These are phyloP conservation scores for Charina bottae DNA, from an alignment of 2,113 vertebrate genomes.

Conservation along the genomic window DNA sequence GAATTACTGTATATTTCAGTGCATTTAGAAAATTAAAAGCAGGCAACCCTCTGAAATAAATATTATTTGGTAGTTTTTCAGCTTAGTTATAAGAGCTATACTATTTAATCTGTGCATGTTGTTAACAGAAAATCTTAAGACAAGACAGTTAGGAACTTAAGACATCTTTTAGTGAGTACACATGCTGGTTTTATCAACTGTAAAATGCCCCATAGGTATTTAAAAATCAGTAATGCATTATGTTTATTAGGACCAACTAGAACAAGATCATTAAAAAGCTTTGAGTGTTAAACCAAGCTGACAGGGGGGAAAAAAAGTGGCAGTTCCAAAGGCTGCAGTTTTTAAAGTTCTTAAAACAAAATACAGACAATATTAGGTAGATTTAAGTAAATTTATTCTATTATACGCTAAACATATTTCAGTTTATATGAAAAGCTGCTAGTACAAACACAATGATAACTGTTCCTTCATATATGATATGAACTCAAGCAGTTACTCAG, in stretches of 20 bases:
- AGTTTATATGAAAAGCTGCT: background rate
- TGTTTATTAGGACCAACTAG: background rate
- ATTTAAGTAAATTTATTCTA: background rate
- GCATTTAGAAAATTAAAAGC: slow-evolving; percentile 16
- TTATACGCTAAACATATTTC: background rate
- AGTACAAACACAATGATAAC: background rate
- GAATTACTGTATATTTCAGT: slow-evolving; percentile 23
- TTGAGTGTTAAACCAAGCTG: background rate
- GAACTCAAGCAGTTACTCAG: background rate
- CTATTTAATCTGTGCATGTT: background rate
- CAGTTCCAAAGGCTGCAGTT: background rate
- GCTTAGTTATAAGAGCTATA: background rate
- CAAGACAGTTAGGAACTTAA: background rate
- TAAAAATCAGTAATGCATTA: background rate
- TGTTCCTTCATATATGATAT: background rate
- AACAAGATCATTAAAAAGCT: background rate
- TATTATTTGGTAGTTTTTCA: background rate
- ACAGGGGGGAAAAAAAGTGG: background rate
- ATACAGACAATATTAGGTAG: background rate
- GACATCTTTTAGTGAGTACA: background rate
- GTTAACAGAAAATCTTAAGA: background rate
- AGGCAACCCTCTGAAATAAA: background rate
- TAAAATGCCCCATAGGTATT: background rate
- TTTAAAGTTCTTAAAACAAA: background rate
- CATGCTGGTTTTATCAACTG: background rate